phyloP scores from a whole-genome alignment of 2,888 invertebrate genomes.

The Nebria brevicollis region DNA sequence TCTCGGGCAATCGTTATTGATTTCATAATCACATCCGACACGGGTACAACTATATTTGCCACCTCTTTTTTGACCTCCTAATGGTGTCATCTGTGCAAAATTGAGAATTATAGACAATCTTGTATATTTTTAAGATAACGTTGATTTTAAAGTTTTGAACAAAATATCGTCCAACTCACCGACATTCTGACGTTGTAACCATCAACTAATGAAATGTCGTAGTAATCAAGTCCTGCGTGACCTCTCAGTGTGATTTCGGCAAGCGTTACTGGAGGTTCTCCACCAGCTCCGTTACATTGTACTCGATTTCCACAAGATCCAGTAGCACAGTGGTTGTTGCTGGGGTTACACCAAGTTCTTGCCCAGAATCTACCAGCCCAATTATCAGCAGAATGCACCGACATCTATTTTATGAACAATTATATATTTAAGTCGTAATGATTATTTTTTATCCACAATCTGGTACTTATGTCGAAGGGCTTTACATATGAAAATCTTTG shows the following conservation, averaged over 20 bases:
- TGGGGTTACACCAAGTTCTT: constrained; percentile 56
- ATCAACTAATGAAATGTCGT: constrained; percentile 63
- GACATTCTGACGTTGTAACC: constrained; percentile 62
- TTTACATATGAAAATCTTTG: too few relatives aligned
- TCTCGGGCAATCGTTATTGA: constrained; percentile 60
- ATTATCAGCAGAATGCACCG: constrained; percentile 50
- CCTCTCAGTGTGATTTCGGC: constrained; percentile 61
- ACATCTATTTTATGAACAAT: constrained; percentile 13
- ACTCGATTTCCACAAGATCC: constrained; percentile 57
- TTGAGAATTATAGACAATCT: not conserved
- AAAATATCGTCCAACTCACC: constrained; percentile 49
- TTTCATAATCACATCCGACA: constrained; percentile 57
- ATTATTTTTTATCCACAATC: too few relatives aligned
- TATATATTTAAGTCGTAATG: too few relatives aligned
- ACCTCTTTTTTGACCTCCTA: constrained; percentile 52
- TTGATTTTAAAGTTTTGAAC: not conserved
- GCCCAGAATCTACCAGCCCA: constrained; percentile 60
- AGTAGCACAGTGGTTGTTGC: constrained; percentile 53
- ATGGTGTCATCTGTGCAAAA: constrained; percentile 54
- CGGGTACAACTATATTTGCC: constrained; percentile 59
- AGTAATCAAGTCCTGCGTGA: constrained; percentile 58
- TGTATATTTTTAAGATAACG: not conserved
- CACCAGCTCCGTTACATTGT: constrained; percentile 59
- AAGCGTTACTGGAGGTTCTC: constrained; percentile 60
- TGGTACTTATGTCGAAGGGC: too few relatives aligned